phyloP scores from a whole-genome alignment of 2,797 vertebrate genomes.

The Fundulus diaphanus region DNA sequence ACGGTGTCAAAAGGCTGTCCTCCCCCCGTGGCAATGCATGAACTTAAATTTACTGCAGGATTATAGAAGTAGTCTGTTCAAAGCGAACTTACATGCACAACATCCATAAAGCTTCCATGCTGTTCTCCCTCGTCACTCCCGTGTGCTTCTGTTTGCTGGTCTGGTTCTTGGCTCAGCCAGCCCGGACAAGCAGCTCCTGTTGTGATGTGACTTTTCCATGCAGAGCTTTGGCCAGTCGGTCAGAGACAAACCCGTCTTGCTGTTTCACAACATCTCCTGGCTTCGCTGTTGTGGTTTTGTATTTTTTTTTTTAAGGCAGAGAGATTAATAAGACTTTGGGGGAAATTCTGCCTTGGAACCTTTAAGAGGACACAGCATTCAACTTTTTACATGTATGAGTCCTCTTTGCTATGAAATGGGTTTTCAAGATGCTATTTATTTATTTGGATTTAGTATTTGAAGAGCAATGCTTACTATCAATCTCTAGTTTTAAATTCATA shows the following conservation, averaged over 20 bases:
- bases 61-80: neutral
- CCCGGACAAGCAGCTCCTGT: constrained; percentile 37
- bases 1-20: neutral
- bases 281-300: constrained; percentile 41
- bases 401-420: constrained; percentile 58
- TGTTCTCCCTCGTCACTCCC: constrained; percentile 19
- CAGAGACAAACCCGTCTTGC: constrained; percentile 32
- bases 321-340: constrained; percentile 65
- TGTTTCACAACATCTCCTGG: constrained; percentile 54
- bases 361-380: constrained; percentile 43
- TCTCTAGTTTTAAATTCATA: constrained; percentile 24
- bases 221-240: constrained; percentile 49
- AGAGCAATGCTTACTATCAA: constrained; percentile 25
- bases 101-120: constrained; percentile 20
- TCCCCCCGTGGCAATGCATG: neutral
- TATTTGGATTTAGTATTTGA: constrained; percentile 39
- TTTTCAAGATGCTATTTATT: constrained; percentile 75
- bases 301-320: constrained; percentile 56
- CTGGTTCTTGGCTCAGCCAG: constrained; percentile 21
- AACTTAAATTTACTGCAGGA: constrained; percentile 11
- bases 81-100: constrained; percentile 11
- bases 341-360: constrained; percentile 56
- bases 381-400: constrained; percentile 73
- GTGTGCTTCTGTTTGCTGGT: constrained; percentile 53
- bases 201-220: constrained; percentile 68